Evolutionary conservation across 2,888 invertebrate genomes (phyloP).

Genomic region (Sacculina carcini): DNA sequence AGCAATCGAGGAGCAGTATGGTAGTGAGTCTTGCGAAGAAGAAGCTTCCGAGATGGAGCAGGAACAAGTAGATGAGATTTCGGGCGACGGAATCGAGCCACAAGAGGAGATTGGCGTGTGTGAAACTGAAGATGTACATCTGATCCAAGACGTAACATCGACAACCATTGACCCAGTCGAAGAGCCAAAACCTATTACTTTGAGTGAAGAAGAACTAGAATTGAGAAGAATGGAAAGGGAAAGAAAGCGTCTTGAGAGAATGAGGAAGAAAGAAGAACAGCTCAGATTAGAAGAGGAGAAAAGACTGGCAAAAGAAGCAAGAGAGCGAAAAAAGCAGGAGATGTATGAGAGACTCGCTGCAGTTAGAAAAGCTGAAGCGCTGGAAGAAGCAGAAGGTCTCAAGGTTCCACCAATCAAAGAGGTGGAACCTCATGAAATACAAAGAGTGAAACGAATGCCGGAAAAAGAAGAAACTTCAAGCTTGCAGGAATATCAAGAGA

Average conservation of each 20-base stretch:
- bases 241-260: conserved; percentile 23
- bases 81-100: too few relatives aligned
- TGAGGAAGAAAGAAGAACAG: background rate
- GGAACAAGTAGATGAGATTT: background rate
- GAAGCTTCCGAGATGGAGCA: background rate
- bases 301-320: conserved; percentile 25
- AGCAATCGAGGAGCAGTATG: conserved; percentile 5
- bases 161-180: background rate
- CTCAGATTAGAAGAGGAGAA: background rate
- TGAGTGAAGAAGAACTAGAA: background rate
- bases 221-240: conserved; percentile 21
- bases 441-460: too few relatives aligned
- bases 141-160: background rate
- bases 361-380: background rate
- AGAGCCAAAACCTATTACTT: too few relatives aligned
- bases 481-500: too few relatives aligned
- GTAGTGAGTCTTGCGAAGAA: conserved; percentile 19
- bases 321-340: background rate
- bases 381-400: background rate
- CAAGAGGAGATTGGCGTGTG: too few relatives aligned
- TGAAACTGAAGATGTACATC: too few relatives aligned
- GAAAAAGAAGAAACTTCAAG: too few relatives aligned
- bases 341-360: background rate
- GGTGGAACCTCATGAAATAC: background rate
- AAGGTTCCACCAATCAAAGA: background rate